Evolutionary conservation across 1,140 invertebrate genomes (phyloP), one percentile per base, ranked within the genome.

Genomic region (Metaphire vulgaris): DNA sequence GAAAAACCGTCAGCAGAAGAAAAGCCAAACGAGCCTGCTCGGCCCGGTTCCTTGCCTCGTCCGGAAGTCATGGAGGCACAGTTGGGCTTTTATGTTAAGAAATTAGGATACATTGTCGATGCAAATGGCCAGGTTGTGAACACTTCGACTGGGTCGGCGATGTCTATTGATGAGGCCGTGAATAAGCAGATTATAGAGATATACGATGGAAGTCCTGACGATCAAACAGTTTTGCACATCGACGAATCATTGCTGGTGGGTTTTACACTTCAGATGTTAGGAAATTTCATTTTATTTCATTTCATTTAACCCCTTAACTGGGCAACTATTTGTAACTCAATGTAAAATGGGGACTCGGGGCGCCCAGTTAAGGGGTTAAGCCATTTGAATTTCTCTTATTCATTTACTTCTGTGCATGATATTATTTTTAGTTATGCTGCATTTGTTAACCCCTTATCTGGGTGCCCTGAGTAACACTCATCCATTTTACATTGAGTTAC

Each of bases 161-260:
- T 97, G 72, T 93, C 91, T 81, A 91, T 96, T 80, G 95, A 95
- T 84, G 89, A 90, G 75, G 94, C 94, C 56, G 83, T 94, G 72
- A 88, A 90, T 41, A 92, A 90, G 80, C 92, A 91, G 79, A 86
- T 93, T 77, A 88, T 94, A 76, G 89, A 91, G 68, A 88, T 91
- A 82, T 89, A 90, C 75, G 91, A 90, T 79, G 89, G 90, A 78
- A 89, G 92, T 83, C 83, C 92, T 78, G 86, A 69, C 21, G 41
- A 56, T 56, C 41, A 56, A 21, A 56, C 6, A 6, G 21, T 56
- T 56, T 21, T 56, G 21, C 41, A 56, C 21, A 56, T 56, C 41
- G 41, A 56, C 6, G 41, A 56, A 56, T 21, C 41, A 56, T 21
- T 56, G 41, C 6, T 21, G 21, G 41, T 56, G 21, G 21, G 41